phyloP scores from a whole-genome alignment of 2,888 invertebrate genomes.

The Sphinx pinastri region DNA sequence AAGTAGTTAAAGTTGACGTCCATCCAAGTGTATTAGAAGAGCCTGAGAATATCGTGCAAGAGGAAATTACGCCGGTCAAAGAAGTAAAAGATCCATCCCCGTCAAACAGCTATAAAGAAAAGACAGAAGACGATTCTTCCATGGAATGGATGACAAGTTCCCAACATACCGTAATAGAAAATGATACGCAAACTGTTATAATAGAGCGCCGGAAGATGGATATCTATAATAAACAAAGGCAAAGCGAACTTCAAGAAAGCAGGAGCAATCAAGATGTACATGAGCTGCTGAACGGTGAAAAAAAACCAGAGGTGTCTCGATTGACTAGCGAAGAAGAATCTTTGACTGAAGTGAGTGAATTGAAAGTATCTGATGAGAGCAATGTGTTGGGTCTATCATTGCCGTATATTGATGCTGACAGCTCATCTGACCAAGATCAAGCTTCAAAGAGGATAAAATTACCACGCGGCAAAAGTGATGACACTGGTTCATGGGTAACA shows the following conservation, averaged over 20 bases:
- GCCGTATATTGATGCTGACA: constrained; percentile 81
- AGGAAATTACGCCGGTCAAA: constrained; percentile 31
- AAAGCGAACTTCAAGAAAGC: constrained; percentile 73
- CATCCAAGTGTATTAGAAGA: constrained; percentile 63
- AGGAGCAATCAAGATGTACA: constrained; percentile 70
- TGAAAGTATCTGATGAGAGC: constrained; percentile 82
- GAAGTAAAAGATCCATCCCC: constrained; percentile 65
- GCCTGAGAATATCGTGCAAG: constrained; percentile 43
- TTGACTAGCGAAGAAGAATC: constrained; percentile 88
- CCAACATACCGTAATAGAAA: constrained; percentile 74
- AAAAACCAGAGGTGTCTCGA: constrained; percentile 76
- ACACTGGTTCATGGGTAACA: constrained; percentile 87
- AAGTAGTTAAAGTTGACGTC: constrained; percentile 77
- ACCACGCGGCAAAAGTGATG: constrained; percentile 85
- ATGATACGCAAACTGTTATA: constrained; percentile 85
- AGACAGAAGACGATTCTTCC: constrained; percentile 76
- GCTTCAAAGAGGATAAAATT: constrained; percentile 59
- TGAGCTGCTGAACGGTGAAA: constrained; percentile 62
- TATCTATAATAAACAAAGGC: constrained; percentile 83
- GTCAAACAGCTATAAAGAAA: constrained; percentile 71
- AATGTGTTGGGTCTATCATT: constrained; percentile 76
- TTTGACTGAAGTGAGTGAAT: constrained; percentile 86
- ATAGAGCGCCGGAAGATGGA: constrained; percentile 85
- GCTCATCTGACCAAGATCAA: constrained; percentile 79
- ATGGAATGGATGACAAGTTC: constrained; percentile 78